A percentile compares a stretch with the other conserved stretches of the same genome.
Evolutionary conservation across 1,140 invertebrate genomes (phyloP).

Genomic region (Gryon sp.): DNA sequence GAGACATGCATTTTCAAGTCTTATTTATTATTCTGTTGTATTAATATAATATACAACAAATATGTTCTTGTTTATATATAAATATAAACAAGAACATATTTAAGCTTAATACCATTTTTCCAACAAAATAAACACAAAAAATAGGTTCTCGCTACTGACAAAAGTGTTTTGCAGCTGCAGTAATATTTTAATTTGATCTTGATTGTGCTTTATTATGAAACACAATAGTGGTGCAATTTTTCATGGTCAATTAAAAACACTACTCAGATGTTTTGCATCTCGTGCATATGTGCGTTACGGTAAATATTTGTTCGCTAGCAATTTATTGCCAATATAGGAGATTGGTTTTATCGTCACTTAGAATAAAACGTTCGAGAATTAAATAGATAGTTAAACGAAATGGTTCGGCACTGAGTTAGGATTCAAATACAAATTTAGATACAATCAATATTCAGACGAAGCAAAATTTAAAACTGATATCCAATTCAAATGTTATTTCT

Average conservation of each 20-base stretch:
- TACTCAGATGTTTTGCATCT: background rate
- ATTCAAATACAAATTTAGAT: too few relatives aligned
- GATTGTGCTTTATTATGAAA: constrained; percentile 10
- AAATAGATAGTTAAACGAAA: too few relatives aligned
- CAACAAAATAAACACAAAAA: too few relatives aligned
- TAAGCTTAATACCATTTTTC: too few relatives aligned
- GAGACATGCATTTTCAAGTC: constrained; percentile 6
- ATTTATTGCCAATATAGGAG: background rate
- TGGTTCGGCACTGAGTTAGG: too few relatives aligned
- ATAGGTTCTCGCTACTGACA: background rate
- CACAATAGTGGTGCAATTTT: constrained; percentile 13
- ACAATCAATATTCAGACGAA: too few relatives aligned
- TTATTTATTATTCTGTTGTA: too few relatives aligned
- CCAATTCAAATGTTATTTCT: too few relatives aligned
- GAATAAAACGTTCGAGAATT: too few relatives aligned
- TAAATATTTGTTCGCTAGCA: constrained; percentile 16
- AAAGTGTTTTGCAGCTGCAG: background rate
- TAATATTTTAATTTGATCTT: constrained; percentile 8
- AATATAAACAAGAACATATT: constrained; percentile 23
- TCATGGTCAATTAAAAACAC: constrained; percentile 26
- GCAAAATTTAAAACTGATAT: too few relatives aligned
- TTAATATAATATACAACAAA: too few relatives aligned
- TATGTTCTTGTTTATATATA: too few relatives aligned
- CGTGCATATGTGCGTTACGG: background rate
- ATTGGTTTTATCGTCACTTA: constrained; percentile 12